These are phyloP conservation scores for Linurgus olivaceus DNA, from an alignment of 2,797 vertebrate genomes.

Conservation along the genomic window DNA sequence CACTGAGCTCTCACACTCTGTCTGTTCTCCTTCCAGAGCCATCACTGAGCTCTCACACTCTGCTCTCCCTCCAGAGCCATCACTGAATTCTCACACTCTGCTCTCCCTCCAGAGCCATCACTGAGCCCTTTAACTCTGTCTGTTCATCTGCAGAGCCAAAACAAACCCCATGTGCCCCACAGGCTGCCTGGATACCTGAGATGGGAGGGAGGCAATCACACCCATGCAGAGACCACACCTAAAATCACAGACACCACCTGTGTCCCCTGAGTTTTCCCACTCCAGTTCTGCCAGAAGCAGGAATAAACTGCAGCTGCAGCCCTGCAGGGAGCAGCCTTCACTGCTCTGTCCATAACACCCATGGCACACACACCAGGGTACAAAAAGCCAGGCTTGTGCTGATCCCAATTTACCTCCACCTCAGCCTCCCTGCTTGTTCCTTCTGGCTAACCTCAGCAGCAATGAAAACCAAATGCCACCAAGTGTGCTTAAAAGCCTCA, in stretches of 20 bases:
- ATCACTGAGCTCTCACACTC: no score
- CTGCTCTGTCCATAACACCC: not conserved
- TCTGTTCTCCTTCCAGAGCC: no score
- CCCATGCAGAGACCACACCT: not conserved
- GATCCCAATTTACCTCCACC: not conserved
- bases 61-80: not conserved
- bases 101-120: no score
- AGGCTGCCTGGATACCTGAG: not conserved
- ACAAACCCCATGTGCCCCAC: rapidly evolving
- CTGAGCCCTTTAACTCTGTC: no score
- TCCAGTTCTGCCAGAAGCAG: not conserved
- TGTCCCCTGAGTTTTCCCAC: not conserved
- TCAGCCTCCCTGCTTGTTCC: slow-evolving; percentile 12
- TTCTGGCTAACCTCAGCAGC: not conserved
- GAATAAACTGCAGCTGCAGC: not conserved
- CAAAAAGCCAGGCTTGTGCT: not conserved
- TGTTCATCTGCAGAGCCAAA: not conserved
- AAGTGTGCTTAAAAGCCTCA: not conserved
- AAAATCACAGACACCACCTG: not conserved
- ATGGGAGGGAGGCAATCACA: rapidly evolving
- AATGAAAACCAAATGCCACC: not conserved
- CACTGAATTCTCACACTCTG: no score
- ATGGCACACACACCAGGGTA: not conserved
- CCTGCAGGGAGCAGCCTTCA: not conserved
- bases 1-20: no score